Evolutionary conservation across 2,888 invertebrate genomes (phyloP).

Genomic region (Gari tellinella): DNA sequence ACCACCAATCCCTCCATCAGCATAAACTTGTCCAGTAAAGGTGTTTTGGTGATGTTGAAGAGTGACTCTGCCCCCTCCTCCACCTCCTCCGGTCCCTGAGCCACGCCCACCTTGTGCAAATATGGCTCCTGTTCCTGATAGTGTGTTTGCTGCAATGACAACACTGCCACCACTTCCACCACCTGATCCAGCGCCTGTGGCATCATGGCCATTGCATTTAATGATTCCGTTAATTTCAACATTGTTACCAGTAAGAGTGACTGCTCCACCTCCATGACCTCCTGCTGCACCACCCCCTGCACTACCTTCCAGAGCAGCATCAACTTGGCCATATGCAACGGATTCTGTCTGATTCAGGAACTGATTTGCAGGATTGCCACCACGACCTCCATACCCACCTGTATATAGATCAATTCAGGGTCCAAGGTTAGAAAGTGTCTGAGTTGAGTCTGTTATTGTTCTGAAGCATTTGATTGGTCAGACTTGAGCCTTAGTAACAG

Average conservation of each 20-base stretch:
- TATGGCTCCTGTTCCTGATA: constrained; percentile 61
- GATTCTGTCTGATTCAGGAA: constrained; percentile 50
- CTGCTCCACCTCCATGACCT: constrained; percentile 65
- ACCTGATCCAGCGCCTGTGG: constrained; percentile 49
- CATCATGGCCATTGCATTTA: constrained; percentile 67
- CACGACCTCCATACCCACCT: constrained; percentile 73
- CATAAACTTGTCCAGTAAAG: constrained; percentile 51
- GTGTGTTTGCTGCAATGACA: constrained; percentile 33
- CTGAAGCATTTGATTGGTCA: no score
- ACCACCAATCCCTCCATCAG: constrained; percentile 67
- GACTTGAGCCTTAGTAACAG: no score
- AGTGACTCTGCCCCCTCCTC: constrained; percentile 66
- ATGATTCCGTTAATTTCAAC: constrained; percentile 67
- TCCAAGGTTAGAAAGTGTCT: no score
- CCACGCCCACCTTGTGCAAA: constrained; percentile 66
- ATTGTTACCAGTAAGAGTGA: constrained; percentile 31
- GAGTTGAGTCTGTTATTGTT: no score
- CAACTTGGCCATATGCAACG: constrained; percentile 50
- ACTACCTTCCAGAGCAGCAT: constrained; percentile 57
- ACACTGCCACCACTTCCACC: constrained; percentile 71
- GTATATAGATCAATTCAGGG: background rate
- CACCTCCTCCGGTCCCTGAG: constrained; percentile 61
- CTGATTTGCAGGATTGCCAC: constrained; percentile 55
- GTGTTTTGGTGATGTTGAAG: constrained; percentile 31
- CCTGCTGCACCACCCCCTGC: constrained; percentile 64